A percentile compares a stretch with the other conserved stretches of the same genome.
Conservation (phyloP, 2,113 vertebrate species). For the Macquaria australasica region DNA sequence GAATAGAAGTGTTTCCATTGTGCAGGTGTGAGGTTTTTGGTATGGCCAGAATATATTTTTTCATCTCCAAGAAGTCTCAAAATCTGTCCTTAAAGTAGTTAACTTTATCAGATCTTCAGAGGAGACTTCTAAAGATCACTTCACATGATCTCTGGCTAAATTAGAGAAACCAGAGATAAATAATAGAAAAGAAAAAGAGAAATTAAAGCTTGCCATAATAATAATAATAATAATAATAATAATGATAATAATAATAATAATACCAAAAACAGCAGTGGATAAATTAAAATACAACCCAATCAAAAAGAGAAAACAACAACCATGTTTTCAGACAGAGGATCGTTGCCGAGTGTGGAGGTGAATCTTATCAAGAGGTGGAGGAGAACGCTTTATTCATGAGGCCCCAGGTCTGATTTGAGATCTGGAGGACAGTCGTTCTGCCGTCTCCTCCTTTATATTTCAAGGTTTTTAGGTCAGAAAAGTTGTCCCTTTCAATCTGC, state of each 20-base stretch:
- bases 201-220: slow-evolving; percentile 62
- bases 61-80: slow-evolving; percentile 7
- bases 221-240: slow-evolving; percentile 37
- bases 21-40: slow-evolving; percentile 53
- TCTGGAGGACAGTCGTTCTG: not conserved
- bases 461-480: slow-evolving; percentile 7
- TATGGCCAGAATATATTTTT: slow-evolving; percentile 28
- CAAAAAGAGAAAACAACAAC: slow-evolving; percentile 6
- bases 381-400: not conserved
- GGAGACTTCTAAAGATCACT: not conserved
- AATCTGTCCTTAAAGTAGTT: not conserved
- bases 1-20: slow-evolving; percentile 17
- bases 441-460: not conserved
- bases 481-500: not conserved
- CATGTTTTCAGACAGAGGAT: slow-evolving; percentile 3
- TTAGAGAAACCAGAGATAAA: slow-evolving; percentile 3
- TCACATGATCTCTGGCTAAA: not conserved
- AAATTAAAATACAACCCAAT: slow-evolving; percentile 53
- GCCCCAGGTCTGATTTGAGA: slow-evolving; percentile 12
- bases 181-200: slow-evolving; percentile 8
- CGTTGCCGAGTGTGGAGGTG: slow-evolving; percentile 10
- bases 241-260: slow-evolving; percentile 18
- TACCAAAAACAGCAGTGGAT: slow-evolving; percentile 39
- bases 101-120: not conserved
- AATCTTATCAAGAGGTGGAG: slow-evolving; percentile 3